Evolutionary conservation across 2,797 vertebrate species (phyloP).

Genomic region (Carapus acus): DNA sequence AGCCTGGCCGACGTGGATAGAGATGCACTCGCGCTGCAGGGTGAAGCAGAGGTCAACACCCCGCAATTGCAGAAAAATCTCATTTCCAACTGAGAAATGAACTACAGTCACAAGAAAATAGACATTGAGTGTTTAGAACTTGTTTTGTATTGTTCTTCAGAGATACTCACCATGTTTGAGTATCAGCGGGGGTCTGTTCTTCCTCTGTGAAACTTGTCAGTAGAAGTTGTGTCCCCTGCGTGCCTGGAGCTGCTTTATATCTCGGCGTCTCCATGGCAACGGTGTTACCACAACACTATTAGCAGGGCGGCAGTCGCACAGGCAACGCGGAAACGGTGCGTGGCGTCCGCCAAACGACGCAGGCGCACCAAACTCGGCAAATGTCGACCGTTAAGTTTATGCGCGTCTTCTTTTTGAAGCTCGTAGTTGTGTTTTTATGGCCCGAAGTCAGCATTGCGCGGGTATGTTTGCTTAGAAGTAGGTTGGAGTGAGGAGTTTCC

Average conservation of each 20-base stretch:
- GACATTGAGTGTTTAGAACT: not conserved
- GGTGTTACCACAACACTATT: not conserved
- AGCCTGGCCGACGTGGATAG: conserved; percentile 63
- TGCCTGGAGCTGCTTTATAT: conserved; percentile 40
- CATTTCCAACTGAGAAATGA: not conserved
- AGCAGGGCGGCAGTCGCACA: too few relatives aligned
- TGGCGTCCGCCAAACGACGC: too few relatives aligned
- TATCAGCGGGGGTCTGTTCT: conserved; percentile 22
- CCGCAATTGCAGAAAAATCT: not conserved
- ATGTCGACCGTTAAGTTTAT: too few relatives aligned
- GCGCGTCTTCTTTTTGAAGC: too few relatives aligned
- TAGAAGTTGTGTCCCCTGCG: conserved; percentile 27
- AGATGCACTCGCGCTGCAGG: conserved; percentile 62
- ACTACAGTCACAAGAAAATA: not conserved
- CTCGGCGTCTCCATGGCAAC: conserved; percentile 45
- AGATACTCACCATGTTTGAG: conserved; percentile 49
- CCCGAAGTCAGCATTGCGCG: too few relatives aligned
- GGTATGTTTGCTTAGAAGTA: too few relatives aligned
- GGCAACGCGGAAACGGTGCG: too few relatives aligned
- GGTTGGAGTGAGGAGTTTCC: too few relatives aligned
- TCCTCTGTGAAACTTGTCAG: conserved; percentile 44
- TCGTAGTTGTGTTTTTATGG: too few relatives aligned
- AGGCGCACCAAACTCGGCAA: too few relatives aligned
- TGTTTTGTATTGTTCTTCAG: not conserved
- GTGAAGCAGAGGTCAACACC: not conserved